These are phyloP conservation scores for Drosophila ambigua DNA, from an alignment of 1,140 invertebrate genomes.

Conservation along the genomic window DNA sequence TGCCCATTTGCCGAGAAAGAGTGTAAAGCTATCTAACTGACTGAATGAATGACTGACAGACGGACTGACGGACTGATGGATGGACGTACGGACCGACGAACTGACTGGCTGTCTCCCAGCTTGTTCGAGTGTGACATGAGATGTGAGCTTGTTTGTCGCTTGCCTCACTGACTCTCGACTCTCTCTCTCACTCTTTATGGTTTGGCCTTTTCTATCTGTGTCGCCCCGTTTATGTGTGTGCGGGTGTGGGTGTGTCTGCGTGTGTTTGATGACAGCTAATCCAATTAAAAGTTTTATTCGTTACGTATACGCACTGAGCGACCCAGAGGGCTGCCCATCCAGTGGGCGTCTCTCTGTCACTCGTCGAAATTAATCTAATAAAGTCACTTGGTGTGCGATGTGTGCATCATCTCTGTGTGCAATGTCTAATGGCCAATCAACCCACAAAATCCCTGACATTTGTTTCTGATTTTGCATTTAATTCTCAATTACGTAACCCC, in stretches of 20 bases:
- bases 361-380: conserved; percentile 78
- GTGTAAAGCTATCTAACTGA: conserved; percentile 52
- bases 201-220: conserved; percentile 7
- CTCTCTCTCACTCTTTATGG: not conserved
- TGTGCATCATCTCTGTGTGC: conserved; percentile 20
- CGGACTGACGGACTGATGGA: no score
- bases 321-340: conserved; percentile 20
- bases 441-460: conserved; percentile 6
- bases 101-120: conserved; percentile 11
- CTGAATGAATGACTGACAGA: conserved; percentile 15
- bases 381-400: conserved; percentile 40
- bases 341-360: conserved; percentile 45
- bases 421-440: conserved; percentile 20
- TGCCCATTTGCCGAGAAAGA: conserved; percentile 15
- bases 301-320: conserved; percentile 62
- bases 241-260: conserved; percentile 34
- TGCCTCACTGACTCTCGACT: conserved; percentile 45
- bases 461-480: conserved; percentile 43
- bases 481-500: conserved; percentile 23
- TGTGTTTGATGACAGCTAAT: conserved; percentile 80
- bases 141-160: conserved; percentile 78
- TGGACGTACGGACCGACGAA: no score
- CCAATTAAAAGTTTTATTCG: conserved; percentile 83
- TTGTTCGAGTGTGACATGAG: conserved; percentile 66
- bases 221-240: conserved; percentile 37